A percentile compares a stretch with the other conserved stretches of the same genome.
Evolutionary conservation across 2,888 invertebrate species (phyloP).

Genomic region (Diarsia brunnea): DNA sequence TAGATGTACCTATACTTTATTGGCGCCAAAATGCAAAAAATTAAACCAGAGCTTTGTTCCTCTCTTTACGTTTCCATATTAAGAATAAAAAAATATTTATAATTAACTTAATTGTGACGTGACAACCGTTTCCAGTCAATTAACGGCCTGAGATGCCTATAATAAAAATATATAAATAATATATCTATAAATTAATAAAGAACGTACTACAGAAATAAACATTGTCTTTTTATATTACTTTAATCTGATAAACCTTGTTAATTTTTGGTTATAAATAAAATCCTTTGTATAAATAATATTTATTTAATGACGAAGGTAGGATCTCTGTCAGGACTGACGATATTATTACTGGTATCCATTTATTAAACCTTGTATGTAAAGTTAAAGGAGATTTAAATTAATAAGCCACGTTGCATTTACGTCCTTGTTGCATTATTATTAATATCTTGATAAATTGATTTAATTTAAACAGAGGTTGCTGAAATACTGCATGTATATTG

Average conservation of each 20-base stretch:
- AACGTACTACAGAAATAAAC: neutral
- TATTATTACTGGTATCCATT: constrained; percentile 1
- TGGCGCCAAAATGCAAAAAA: neutral
- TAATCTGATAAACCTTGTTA: neutral
- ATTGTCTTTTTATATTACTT: neutral
- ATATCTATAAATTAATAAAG: constrained; percentile 5
- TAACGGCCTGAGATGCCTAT: neutral
- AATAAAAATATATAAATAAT: too few relatives aligned
- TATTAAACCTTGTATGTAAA: neutral
- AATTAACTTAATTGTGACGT: neutral
- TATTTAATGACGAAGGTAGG: constrained; percentile 14
- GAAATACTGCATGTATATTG: neutral
- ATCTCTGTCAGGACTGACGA: neutral
- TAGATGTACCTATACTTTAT: too few relatives aligned
- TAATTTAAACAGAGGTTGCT: neutral
- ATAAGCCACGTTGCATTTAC: neutral
- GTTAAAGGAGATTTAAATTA: neutral
- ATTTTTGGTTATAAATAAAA: neutral
- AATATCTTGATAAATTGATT: neutral
- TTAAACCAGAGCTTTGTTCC: neutral
- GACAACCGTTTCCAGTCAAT: neutral
- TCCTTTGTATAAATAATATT: constrained; percentile 5
- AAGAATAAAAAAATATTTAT: neutral
- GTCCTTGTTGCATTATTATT: neutral
- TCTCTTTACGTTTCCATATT: neutral